Conservation (phyloP, 2,113 vertebrate genomes). For the Xiphorhynchus elegans region DNA sequence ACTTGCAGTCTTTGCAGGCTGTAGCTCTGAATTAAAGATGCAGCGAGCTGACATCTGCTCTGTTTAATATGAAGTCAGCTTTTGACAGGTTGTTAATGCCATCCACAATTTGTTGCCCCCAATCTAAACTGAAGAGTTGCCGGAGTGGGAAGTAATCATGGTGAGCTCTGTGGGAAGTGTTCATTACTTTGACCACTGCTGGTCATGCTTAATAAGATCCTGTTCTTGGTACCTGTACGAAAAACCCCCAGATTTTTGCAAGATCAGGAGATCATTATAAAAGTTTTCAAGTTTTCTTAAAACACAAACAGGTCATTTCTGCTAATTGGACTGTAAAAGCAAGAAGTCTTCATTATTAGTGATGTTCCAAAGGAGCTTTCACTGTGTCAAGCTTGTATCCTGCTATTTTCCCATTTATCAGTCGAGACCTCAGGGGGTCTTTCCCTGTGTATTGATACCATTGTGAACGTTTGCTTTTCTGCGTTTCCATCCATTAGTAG, state of each 20-base stretch:
- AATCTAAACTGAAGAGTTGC: not conserved
- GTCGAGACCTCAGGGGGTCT: not conserved
- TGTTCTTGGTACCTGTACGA: not conserved
- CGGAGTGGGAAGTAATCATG: not conserved
- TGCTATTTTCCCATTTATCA: conserved; percentile 3
- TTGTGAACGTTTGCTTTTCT: not conserved
- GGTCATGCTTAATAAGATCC: conserved; percentile 23
- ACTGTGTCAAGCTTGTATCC: not conserved
- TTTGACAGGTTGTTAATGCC: conserved; percentile 7
- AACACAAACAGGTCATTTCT: conserved; percentile 13
- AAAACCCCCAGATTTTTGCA: conserved; percentile 1
- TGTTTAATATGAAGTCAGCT: not conserved
- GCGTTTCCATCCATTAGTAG: not conserved
- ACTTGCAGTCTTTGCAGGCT: not conserved
- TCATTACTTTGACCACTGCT: conserved; percentile 37
- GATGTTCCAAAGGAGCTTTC: not conserved
- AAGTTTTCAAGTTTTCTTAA: not conserved
- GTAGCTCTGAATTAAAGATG: not conserved
- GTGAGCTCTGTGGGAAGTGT: not conserved
- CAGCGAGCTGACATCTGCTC: not conserved
- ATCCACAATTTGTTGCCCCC: not conserved
- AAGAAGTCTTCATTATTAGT: conserved; percentile 11
- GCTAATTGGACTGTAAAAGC: conserved; percentile 44
- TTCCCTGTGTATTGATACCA: not conserved
- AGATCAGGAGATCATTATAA: not conserved